phyloP scores from a whole-genome alignment of 2,888 invertebrate genomes.

The Heliconius ethilla region DNA sequence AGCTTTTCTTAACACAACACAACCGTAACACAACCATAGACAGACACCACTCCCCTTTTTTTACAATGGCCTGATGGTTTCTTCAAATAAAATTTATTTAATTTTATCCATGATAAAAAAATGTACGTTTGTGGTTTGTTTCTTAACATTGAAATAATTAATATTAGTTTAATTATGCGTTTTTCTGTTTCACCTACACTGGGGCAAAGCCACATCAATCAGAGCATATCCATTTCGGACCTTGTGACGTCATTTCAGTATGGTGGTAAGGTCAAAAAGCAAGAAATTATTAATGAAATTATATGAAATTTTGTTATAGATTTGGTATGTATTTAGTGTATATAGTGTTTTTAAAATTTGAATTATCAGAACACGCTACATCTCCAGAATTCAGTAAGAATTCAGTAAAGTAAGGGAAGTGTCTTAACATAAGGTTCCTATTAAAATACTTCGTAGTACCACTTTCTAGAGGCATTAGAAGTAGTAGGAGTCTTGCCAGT shows the following conservation, averaged over 20 bases:
- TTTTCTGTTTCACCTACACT: conserved; percentile 51
- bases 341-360: too few relatives aligned
- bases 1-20: too few relatives aligned
- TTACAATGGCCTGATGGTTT: neutral
- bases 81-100: neutral
- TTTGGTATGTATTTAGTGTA: too few relatives aligned
- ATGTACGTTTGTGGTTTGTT: neutral
- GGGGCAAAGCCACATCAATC: conserved; percentile 61
- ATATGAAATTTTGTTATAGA: neutral
- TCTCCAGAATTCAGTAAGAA: too few relatives aligned
- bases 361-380: too few relatives aligned
- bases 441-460: too few relatives aligned
- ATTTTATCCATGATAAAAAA: neutral
- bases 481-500: too few relatives aligned
- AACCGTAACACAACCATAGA: too few relatives aligned
- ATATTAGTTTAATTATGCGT: conserved; percentile 19
- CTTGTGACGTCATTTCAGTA: conserved; percentile 52
- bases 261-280: neutral
- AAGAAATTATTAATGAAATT: neutral
- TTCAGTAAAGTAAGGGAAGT: too few relatives aligned
- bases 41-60: too few relatives aligned
- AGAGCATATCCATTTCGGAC: conserved; percentile 58
- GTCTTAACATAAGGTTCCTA: too few relatives aligned
- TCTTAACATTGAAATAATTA: conserved; percentile 19
- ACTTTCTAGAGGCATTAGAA: too few relatives aligned